Evolutionary conservation across 2,888 invertebrate species (phyloP).

Genomic region (Aplocera efformata): DNA sequence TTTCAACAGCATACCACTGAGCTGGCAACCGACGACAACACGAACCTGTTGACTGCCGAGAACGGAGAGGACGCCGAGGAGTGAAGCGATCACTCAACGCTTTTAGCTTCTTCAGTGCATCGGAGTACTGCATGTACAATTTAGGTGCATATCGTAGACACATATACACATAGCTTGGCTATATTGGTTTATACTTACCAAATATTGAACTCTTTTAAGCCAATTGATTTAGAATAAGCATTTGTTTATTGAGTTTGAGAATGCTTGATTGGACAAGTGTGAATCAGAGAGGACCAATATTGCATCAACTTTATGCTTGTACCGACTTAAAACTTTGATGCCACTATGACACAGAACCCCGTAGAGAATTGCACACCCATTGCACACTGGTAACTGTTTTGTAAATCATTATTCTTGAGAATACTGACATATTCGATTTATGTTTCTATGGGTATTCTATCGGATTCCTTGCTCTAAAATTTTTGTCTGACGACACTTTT

Average conservation of each 20-base stretch:
- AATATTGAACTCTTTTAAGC: conserved; percentile 10
- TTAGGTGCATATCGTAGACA: conserved; percentile 37
- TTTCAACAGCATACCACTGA: conserved; percentile 58
- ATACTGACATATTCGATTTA: too few relatives aligned
- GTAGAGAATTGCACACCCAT: too few relatives aligned
- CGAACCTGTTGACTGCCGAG: conserved; percentile 70
- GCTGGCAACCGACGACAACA: conserved; percentile 71
- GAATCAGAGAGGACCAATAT: not conserved
- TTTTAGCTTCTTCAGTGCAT: conserved; percentile 49
- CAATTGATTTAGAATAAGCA: not conserved
- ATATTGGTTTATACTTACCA: conserved; percentile 10
- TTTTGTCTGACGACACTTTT: too few relatives aligned
- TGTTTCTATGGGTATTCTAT: too few relatives aligned
- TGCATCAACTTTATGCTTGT: too few relatives aligned
- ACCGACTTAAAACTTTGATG: too few relatives aligned
- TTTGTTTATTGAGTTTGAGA: conserved; percentile 9
- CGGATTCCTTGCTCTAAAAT: too few relatives aligned
- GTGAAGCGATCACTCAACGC: conserved; percentile 41
- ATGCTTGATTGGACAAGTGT: conserved; percentile 11
- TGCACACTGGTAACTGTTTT: too few relatives aligned
- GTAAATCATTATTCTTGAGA: too few relatives aligned
- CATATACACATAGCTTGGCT: conserved; percentile 27
- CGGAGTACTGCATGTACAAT: conserved; percentile 53
- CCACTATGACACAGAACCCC: too few relatives aligned
- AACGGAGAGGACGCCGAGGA: conserved; percentile 71